Evolutionary conservation across 2,888 invertebrate genomes (phyloP).

Genomic region (Agrochola lychnidis): DNA sequence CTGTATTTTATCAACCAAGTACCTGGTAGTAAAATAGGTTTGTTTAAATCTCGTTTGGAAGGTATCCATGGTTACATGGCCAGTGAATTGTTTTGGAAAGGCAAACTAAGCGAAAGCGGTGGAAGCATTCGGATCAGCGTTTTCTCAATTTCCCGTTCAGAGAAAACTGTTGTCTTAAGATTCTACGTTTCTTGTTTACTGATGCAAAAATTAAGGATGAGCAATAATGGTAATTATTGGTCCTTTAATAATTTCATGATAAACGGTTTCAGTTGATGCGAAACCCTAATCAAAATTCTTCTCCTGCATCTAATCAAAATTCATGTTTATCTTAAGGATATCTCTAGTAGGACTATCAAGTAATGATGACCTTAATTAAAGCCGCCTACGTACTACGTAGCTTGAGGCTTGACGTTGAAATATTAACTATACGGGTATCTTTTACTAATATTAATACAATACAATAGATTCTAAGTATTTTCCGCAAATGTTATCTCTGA

Average conservation of each 20-base stretch:
- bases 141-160: conserved; percentile 18
- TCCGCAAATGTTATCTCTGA: conserved; percentile 48
- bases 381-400: conserved; percentile 52
- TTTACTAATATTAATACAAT: conserved; percentile 36
- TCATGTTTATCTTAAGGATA: conserved; percentile 39
- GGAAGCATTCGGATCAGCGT: conserved; percentile 12
- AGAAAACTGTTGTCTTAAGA: conserved; percentile 2
- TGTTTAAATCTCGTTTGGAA: conserved; percentile 18
- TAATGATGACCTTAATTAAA: conserved; percentile 59
- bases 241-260: background rate
- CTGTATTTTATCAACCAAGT: conserved; percentile 35
- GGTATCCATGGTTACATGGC: conserved; percentile 5
- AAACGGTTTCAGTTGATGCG: background rate
- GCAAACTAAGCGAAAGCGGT: conserved; percentile 8
- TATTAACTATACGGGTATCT: conserved; percentile 28
- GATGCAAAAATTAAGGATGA: background rate
- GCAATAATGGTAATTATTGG: background rate
- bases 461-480: conserved; percentile 43
- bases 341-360: conserved; percentile 38
- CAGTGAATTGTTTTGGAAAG: conserved; percentile 8
- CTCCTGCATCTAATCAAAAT: conserved; percentile 30
- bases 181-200: conserved; percentile 13
- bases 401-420: conserved; percentile 13
- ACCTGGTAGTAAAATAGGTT: conserved; percentile 29
- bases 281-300: background rate